These are phyloP conservation scores for Cairina moschata DNA, from an alignment of 2,113 vertebrate genomes.

Conservation along the genomic window DNA sequence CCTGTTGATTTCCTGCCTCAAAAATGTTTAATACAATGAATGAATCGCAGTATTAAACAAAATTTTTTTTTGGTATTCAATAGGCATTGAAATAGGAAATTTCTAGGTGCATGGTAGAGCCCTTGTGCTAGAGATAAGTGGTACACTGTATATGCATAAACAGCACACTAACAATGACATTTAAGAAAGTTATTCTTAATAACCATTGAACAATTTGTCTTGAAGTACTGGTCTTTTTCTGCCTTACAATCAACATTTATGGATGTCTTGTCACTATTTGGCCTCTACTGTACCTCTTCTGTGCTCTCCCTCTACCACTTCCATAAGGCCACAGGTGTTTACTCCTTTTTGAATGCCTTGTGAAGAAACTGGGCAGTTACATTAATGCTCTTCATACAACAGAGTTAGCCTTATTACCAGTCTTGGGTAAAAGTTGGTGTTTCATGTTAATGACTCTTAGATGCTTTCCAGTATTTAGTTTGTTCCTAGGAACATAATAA, in stretches of 20 bases:
- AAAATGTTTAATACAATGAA: slow-evolving; percentile 63
- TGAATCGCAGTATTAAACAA: slow-evolving; percentile 37
- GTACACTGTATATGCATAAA: not conserved
- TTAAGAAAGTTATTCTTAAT: slow-evolving; percentile 2
- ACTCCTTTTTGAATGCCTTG: slow-evolving; percentile 48
- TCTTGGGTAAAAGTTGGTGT: slow-evolving; percentile 52
- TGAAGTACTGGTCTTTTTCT: not conserved
- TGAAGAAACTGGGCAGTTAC: slow-evolving; percentile 63
- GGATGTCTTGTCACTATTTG: not conserved
- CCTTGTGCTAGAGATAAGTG: not conserved
- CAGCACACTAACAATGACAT: not conserved
- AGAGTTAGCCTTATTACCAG: slow-evolving; percentile 54
- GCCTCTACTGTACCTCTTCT: not conserved
- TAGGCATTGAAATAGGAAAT: slow-evolving; percentile 2
- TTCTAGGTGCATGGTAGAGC: not conserved
- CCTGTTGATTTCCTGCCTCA: slow-evolving; percentile 13
- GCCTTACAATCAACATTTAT: slow-evolving; percentile 22
- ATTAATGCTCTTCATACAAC: slow-evolving; percentile 30
- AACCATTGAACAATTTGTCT: not conserved
- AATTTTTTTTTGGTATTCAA: slow-evolving; percentile 28
- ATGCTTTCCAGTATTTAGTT: slow-evolving; percentile 35
- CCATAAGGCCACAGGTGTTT: not conserved
- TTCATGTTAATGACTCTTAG: slow-evolving; percentile 60
- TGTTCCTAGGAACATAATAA: slow-evolving; percentile 50
- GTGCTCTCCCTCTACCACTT: not conserved